A percentile compares a stretch with the other conserved stretches of the same genome.
These are phyloP conservation scores for Dorcus parallelipipedus DNA, from an alignment of 2,888 invertebrate species.

Conservation along the genomic window DNA sequence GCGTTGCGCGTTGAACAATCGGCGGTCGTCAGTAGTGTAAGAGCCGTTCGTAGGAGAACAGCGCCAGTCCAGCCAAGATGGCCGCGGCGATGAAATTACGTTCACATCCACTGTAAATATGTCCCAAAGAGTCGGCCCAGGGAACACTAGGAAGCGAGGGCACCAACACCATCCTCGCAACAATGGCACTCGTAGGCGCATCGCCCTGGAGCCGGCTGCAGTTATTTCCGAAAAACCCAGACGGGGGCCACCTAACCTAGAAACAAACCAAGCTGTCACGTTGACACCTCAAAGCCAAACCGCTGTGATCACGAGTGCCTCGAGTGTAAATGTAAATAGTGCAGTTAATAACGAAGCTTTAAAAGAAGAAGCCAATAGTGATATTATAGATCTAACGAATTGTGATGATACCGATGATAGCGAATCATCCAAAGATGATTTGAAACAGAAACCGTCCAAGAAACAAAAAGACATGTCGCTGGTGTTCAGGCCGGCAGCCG, in stretches of 20 bases:
- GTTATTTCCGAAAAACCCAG: constrained; percentile 6
- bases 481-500: constrained; percentile 47
- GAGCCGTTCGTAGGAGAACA: constrained; percentile 23
- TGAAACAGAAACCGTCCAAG: constrained; percentile 31
- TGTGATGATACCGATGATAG: constrained; percentile 41
- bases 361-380: constrained; percentile 29
- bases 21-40: constrained; percentile 11
- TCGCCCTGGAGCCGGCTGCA: constrained; percentile 48
- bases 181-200: constrained; percentile 49
- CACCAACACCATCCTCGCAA: constrained; percentile 75
- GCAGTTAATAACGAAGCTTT: constrained; percentile 34
- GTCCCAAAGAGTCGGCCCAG: constrained; percentile 61
- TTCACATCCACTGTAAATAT: constrained; percentile 41
- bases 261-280: constrained; percentile 12
- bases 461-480: constrained; percentile 40
- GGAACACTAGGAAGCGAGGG: constrained; percentile 64
- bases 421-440: constrained; percentile 30
- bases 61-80: constrained; percentile 57
- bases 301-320: constrained; percentile 33
- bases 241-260: constrained; percentile 14
- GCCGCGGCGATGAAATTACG: constrained; percentile 55
- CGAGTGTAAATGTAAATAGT: constrained; percentile 23
- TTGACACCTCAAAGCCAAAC: constrained; percentile 8
- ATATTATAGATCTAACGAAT: constrained; percentile 48
- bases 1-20: background rate